Conservation (phyloP, 2,113 vertebrate genomes). For the Periophthalmodon schlosseri region DNA sequence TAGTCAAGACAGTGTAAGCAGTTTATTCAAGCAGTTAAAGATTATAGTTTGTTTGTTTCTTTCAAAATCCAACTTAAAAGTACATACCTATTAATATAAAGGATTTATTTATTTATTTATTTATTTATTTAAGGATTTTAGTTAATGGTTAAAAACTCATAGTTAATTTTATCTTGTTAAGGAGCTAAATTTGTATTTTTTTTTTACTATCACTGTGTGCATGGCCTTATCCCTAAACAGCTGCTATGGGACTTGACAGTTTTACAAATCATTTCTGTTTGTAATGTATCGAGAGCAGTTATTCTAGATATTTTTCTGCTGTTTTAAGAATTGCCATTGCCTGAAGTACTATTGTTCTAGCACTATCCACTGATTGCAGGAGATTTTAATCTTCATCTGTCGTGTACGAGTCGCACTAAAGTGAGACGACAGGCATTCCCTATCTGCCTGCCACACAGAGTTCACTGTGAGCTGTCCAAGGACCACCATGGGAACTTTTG, state of each 20-base stretch:
- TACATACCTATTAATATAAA: no score
- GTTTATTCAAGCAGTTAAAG: no score
- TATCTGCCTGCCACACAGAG: slow-evolving; percentile 12
- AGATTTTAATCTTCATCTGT: slow-evolving; percentile 8
- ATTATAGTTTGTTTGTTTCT: no score
- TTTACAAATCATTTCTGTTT: background rate
- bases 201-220: no score
- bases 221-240: no score
- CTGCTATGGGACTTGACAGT: no score
- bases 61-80: no score
- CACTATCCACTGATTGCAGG: background rate
- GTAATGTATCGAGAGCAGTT: background rate
- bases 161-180: no score
- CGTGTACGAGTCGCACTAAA: slow-evolving; percentile 25
- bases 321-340: background rate
- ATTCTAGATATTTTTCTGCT: background rate
- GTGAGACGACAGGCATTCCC: slow-evolving; percentile 27
- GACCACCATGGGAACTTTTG: slow-evolving; percentile 70
- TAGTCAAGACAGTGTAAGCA: no score
- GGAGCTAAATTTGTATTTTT: background rate
- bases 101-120: no score
- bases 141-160: no score
- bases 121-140: no score
- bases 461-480: slow-evolving; percentile 57
- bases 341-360: background rate